These are phyloP conservation scores for Sebastes variabilis DNA, from an alignment of 2,797 vertebrate genomes.

Conservation along the genomic window DNA sequence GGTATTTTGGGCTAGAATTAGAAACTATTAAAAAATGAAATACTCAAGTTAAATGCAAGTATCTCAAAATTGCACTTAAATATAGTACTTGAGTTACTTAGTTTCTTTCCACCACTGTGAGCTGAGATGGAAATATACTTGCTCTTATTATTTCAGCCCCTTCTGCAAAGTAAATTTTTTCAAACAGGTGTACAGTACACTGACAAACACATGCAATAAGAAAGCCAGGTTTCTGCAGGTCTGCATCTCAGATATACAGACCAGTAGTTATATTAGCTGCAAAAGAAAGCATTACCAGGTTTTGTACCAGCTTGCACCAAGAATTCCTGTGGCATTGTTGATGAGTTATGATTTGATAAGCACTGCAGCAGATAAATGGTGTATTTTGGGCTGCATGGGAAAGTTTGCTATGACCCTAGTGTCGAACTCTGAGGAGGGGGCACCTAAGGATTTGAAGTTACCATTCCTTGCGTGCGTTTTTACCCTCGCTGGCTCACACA, in stretches of 20 bases:
- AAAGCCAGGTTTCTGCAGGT: not conserved
- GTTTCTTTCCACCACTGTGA: not conserved
- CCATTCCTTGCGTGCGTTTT: slow-evolving; percentile 14
- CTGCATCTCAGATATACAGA: not conserved
- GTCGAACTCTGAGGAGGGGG: not conserved
- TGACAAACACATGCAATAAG: not conserved
- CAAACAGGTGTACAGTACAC: not conserved
- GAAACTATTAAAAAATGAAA: not conserved
- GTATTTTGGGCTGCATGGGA: slow-evolving; percentile 34
- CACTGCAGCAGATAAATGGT: not conserved
- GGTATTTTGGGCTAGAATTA: not conserved
- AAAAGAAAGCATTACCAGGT: not conserved
- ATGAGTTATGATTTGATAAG: slow-evolving; percentile 31
- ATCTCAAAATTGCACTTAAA: not conserved
- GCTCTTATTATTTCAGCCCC: not conserved
- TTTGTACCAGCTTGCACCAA: slow-evolving; percentile 36
- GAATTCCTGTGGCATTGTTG: slow-evolving; percentile 16
- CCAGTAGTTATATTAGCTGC: not conserved
- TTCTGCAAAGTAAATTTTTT: not conserved
- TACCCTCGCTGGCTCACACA: not conserved
- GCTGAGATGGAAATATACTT: not conserved
- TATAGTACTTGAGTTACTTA: not conserved
- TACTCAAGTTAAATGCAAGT: not conserved
- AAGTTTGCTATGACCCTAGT: slow-evolving; percentile 6
- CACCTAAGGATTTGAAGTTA: slow-evolving; percentile 17